phyloP scores from a whole-genome alignment of 2,888 invertebrate genomes.

The Nephrotoma guestfalica region DNA sequence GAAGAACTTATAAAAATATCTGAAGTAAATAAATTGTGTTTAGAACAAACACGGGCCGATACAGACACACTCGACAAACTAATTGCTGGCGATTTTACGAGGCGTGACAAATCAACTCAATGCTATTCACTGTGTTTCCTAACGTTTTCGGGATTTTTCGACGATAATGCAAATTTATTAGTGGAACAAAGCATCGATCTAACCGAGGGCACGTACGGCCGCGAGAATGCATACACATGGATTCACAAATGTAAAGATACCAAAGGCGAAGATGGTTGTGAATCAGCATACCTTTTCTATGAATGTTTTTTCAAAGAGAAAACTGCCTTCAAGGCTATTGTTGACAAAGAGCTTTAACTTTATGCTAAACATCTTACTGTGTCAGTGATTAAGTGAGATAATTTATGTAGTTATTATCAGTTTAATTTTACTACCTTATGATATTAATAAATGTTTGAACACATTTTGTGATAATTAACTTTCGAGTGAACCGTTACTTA shows the following conservation, averaged over 20 bases:
- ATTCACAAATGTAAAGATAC: not conserved
- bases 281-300: not conserved
- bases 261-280: not conserved
- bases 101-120: not conserved
- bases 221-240: not conserved
- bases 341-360: not conserved
- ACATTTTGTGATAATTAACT: no score
- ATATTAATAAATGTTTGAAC: no score
- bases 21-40: not conserved
- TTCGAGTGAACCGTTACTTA: no score
- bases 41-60: not conserved
- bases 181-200: not conserved
- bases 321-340: not conserved
- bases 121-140: not conserved
- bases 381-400: no score
- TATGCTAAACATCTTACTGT: not conserved
- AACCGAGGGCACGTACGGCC: not conserved
- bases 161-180: not conserved
- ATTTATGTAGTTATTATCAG: no score
- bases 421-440: no score
- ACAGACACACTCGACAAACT: not conserved
- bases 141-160: not conserved
- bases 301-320: not conserved
- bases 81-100: not conserved
- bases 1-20: not conserved